Conservation (phyloP, 1,140 invertebrate species). For the Drosophila saltans region DNA sequence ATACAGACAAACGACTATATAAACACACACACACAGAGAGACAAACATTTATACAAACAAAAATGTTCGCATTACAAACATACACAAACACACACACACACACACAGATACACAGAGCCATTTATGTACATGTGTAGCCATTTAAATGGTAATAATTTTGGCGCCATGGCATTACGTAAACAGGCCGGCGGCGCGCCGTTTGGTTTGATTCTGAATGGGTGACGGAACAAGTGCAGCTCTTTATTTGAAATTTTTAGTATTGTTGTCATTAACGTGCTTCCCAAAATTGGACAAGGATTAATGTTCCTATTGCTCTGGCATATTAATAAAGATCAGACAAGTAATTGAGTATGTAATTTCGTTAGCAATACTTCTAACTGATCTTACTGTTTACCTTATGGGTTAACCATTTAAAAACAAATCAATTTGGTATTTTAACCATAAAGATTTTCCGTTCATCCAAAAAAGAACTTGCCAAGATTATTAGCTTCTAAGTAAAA, state of each 20-base stretch:
- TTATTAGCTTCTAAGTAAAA: slow-evolving; percentile 17
- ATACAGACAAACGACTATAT: not conserved
- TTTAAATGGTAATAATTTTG: slow-evolving; percentile 74
- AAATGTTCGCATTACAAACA: slow-evolving; percentile 37
- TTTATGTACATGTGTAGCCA: slow-evolving; percentile 46
- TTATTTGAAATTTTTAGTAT: slow-evolving; percentile 45
- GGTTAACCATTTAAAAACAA: no score
- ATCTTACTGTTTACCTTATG: no score
- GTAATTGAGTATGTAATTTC: no score
- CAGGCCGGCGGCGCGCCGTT: slow-evolving; percentile 46
- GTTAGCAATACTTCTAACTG: no score
- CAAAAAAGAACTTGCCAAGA: not conserved
- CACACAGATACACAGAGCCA: not conserved
- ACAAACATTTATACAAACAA: slow-evolving; percentile 10
- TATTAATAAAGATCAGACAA: slow-evolving; percentile 10
- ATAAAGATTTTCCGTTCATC: no score
- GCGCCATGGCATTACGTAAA: slow-evolving; percentile 74
- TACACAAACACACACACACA: slow-evolving; percentile 1
- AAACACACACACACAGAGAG: not conserved
- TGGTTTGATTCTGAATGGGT: slow-evolving; percentile 53
- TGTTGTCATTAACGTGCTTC: not conserved
- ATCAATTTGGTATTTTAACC: no score
- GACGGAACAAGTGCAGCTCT: slow-evolving; percentile 56
- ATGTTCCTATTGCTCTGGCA: slow-evolving; percentile 7
- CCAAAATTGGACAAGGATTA: slow-evolving; percentile 21